Percentiles rank a stretch among this genome's conserved stretches.
These are phyloP conservation scores for Gasterosteus nipponicus DNA, from an alignment of 2,113 vertebrate genomes.

Conservation along the genomic window DNA sequence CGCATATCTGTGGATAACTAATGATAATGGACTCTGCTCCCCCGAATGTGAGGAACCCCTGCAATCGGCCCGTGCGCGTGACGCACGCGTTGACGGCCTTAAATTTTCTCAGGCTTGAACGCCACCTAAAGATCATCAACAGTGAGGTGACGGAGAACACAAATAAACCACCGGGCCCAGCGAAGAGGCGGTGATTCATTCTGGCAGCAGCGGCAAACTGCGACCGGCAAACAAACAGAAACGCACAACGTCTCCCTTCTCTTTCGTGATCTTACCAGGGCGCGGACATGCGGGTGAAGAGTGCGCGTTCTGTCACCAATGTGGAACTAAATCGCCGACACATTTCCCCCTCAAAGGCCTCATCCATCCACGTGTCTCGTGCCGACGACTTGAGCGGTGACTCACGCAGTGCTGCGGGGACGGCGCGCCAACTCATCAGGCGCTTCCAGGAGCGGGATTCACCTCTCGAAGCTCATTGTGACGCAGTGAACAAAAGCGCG, in stretches of 20 bases:
- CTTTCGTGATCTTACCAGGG: neutral
- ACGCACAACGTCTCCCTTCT: neutral
- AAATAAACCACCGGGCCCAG: constrained; percentile 48
- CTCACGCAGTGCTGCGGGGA: constrained; percentile 24
- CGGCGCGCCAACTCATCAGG: constrained; percentile 34
- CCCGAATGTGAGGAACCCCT: constrained; percentile 71
- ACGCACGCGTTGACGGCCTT: constrained; percentile 63
- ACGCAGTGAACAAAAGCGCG: constrained; percentile 25
- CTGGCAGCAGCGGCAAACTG: neutral
- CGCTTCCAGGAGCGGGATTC: constrained; percentile 38
- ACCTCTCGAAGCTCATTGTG: constrained; percentile 43
- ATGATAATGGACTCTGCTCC: constrained; percentile 75
- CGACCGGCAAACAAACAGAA: neutral
- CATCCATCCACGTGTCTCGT: constrained; percentile 7
- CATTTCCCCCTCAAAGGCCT: constrained; percentile 20
- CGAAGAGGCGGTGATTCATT: constrained; percentile 40
- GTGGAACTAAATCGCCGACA: constrained; percentile 1
- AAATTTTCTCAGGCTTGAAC: constrained; percentile 66
- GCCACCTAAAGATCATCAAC: constrained; percentile 65
- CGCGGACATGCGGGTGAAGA: constrained; percentile 4
- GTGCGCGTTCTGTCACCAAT: neutral
- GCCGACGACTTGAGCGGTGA: constrained; percentile 18
- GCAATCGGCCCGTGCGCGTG: constrained; percentile 70
- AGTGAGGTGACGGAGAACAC: constrained; percentile 40
- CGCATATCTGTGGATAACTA: constrained; percentile 69